Percentiles rank a stretch among this genome's conserved stretches.
Evolutionary conservation across 2,797 vertebrate species (phyloP).

Genomic region (Trichosurus vulpecula): DNA sequence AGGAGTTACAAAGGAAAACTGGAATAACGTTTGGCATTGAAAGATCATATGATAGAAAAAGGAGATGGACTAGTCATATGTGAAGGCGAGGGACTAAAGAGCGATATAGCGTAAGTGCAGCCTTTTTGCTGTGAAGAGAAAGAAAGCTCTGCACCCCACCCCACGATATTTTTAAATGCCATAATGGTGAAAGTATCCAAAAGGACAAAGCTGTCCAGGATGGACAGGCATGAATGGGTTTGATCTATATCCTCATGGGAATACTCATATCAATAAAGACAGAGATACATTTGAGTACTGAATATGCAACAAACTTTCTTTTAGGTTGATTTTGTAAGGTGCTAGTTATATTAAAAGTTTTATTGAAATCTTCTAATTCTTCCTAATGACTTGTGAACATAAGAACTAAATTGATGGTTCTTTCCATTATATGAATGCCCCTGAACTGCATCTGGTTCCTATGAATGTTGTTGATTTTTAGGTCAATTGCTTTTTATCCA

Average conservation of each 20-base stretch:
- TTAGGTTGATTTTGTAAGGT: conserved; percentile 69
- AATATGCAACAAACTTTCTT: conserved; percentile 22
- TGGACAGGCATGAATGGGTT: not conserved
- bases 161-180: not conserved
- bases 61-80: not conserved
- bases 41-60: not conserved
- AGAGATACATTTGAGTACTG: not conserved
- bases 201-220: not conserved
- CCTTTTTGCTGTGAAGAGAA: not conserved
- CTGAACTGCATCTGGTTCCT: conserved; percentile 38
- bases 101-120: not conserved
- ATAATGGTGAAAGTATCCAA: not conserved
- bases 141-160: not conserved
- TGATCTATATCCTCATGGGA: not conserved
- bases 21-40: not conserved
- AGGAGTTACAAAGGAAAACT: not conserved
- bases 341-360: conserved; percentile 72
- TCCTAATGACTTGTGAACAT: conserved; percentile 71
- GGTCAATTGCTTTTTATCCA: conserved; percentile 71
- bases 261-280: not conserved
- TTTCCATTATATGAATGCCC: conserved; percentile 48
- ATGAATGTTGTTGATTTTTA: conserved; percentile 69
- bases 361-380: conserved; percentile 67
- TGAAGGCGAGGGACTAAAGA: not conserved
- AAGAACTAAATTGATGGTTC: conserved; percentile 66